Percentiles rank a stretch among this genome's conserved stretches.
Conservation (phyloP, 1,140 invertebrate genomes). For the Cotesia vestalis region DNA sequence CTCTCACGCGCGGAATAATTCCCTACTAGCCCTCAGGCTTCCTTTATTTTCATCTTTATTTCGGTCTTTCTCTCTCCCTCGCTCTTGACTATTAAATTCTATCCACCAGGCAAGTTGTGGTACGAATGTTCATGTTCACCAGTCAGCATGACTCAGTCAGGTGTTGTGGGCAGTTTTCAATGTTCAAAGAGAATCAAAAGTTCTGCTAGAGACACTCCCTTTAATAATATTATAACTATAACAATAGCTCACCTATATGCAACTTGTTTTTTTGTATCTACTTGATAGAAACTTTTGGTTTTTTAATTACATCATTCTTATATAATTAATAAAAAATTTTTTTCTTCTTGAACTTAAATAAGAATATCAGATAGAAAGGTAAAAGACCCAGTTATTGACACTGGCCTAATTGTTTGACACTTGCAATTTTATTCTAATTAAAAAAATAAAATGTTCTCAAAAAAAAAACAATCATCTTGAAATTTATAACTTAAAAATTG, state of each 20-base stretch:
- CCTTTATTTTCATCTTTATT: constrained; percentile 22
- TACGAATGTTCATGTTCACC: constrained; percentile 38
- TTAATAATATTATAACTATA: neutral
- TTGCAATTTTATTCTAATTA: no score
- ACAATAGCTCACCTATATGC: neutral
- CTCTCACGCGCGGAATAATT: constrained; percentile 32
- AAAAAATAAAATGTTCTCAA: no score
- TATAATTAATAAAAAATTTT: no score
- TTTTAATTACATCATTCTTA: no score
- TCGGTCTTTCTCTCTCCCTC: constrained; percentile 30
- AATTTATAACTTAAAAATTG: no score
- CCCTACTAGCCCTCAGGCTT: constrained; percentile 16
- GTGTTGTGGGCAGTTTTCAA: constrained; percentile 54
- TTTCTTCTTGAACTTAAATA: no score
- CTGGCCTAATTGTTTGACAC: no score
- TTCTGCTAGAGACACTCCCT: constrained; percentile 37
- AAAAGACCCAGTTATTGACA: no score
- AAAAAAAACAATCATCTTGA: no score
- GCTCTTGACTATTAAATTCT: constrained; percentile 27
- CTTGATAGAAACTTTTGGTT: no score
- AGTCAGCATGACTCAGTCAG: constrained; percentile 56
- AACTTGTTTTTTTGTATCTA: constrained; percentile 29
- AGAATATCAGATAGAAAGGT: no score
- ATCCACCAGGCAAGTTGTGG: neutral
- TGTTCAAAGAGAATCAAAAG: constrained; percentile 55